Conservation (phyloP, 2,113 vertebrate species). For the Rhabdornis inornatus region DNA sequence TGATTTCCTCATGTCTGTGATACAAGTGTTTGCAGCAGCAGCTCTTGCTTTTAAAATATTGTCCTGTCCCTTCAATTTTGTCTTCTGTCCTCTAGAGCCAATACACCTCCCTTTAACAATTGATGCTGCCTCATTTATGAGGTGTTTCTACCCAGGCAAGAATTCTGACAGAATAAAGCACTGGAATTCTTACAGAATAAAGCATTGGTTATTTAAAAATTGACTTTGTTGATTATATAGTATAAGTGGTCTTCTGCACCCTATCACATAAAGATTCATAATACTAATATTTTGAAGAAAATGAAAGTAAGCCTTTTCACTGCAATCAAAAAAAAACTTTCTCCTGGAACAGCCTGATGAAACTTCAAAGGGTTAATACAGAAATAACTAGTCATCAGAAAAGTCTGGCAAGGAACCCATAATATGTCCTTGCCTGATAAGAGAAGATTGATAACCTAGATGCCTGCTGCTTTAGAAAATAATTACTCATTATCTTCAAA, state of each 20-base stretch:
- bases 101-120: neutral
- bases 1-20: neutral
- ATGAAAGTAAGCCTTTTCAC: neutral
- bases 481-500: slow-evolving; percentile 25
- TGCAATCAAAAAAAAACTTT: neutral
- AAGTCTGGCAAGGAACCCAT: neutral
- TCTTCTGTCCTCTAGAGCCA: neutral
- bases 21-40: neutral
- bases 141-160: neutral
- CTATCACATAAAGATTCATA: neutral
- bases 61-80: neutral
- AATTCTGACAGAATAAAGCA: neutral
- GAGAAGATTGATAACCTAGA: slow-evolving; percentile 30
- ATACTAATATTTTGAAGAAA: neutral
- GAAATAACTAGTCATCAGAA: neutral
- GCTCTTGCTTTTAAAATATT: neutral
- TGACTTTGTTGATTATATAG: neutral
- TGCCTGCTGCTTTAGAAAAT: slow-evolving; percentile 23
- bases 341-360: neutral
- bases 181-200: neutral
- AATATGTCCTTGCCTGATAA: slow-evolving; percentile 6
- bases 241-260: neutral
- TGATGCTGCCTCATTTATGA: neutral
- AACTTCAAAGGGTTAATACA: neutral
- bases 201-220: neutral